Evolutionary conservation across 1,140 invertebrate genomes (phyloP).

Genomic region (Episyrphus balteatus): DNA sequence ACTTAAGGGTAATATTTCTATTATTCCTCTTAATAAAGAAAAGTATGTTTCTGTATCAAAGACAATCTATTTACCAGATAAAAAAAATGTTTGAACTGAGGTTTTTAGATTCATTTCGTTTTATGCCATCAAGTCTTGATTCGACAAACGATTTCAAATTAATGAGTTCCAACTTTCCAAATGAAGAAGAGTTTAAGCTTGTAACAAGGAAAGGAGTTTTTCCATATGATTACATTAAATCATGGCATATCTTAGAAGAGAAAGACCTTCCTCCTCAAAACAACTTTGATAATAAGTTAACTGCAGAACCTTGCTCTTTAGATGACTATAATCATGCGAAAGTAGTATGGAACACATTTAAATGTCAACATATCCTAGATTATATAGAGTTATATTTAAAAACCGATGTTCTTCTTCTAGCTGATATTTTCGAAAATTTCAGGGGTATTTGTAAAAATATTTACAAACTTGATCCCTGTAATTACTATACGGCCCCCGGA

Average conservation of each 20-base stretch:
- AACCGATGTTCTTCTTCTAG: too few species aligned
- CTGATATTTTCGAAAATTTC: slow-evolving; percentile 42
- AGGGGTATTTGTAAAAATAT: too few species aligned
- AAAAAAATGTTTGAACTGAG: slow-evolving; percentile 12
- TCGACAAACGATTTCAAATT: slow-evolving; percentile 23
- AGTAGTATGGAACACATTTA: slow-evolving; percentile 37
- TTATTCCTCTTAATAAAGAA: slow-evolving; percentile 32
- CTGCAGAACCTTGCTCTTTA: slow-evolving; percentile 14
- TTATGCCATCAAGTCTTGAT: slow-evolving; percentile 16
- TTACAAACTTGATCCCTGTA: too few species aligned
- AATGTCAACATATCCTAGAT: slow-evolving; percentile 29
- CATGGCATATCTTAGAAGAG: slow-evolving; percentile 23
- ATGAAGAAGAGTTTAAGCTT: slow-evolving; percentile 17
- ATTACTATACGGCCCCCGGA: slow-evolving; percentile 29
- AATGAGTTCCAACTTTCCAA: slow-evolving; percentile 10
- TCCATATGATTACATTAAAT: slow-evolving; percentile 26
- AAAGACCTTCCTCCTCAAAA: too few species aligned
- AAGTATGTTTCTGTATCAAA: slow-evolving; percentile 19
- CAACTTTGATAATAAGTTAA: slow-evolving; percentile 29
- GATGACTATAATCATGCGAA: slow-evolving; percentile 36
- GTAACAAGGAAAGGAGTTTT: slow-evolving; percentile 27
- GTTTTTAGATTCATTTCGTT: slow-evolving; percentile 29
- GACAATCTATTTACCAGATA: slow-evolving; percentile 6
- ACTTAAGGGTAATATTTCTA: too few species aligned
- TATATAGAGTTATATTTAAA: slow-evolving; percentile 37